Conservation (phyloP, 2,797 vertebrate genomes). For the Nyctibius grandis region DNA sequence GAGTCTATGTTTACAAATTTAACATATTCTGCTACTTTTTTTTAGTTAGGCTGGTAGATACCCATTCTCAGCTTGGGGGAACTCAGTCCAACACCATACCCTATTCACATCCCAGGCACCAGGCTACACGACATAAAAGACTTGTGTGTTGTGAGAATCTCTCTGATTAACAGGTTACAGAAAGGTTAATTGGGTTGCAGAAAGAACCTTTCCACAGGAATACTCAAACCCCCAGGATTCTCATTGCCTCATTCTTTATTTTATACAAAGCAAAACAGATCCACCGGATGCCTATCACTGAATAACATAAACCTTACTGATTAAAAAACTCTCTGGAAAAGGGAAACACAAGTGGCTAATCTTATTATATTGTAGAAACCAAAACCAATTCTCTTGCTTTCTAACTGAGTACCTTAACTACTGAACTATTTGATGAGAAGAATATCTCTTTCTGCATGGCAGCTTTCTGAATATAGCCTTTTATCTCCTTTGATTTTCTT, state of each 20-base stretch:
- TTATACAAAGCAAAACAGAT: neutral
- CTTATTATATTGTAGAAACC: neutral
- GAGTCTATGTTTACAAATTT: neutral
- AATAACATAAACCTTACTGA: neutral
- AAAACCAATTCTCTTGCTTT: neutral
- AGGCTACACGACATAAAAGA: accelerated
- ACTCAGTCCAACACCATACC: neutral
- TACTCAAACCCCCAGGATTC: neutral
- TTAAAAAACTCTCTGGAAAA: neutral
- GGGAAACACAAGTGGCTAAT: neutral
- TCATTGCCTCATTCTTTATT: neutral
- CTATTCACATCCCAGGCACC: neutral
- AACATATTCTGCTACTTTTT: neutral
- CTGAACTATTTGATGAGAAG: neutral
- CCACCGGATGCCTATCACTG: neutral
- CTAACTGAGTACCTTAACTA: neutral
- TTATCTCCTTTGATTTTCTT: neutral
- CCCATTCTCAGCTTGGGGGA: neutral
- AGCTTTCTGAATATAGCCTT: neutral
- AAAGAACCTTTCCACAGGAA: neutral
- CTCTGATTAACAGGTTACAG: neutral
- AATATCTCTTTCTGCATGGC: neutral
- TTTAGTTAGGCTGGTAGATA: neutral
- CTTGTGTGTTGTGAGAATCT: neutral
- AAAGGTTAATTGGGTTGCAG: neutral